A percentile compares a stretch with the other conserved stretches of the same genome.
Evolutionary conservation across 2,797 vertebrate genomes (phyloP).

Genomic region (Enteromius trimaculatus): DNA sequence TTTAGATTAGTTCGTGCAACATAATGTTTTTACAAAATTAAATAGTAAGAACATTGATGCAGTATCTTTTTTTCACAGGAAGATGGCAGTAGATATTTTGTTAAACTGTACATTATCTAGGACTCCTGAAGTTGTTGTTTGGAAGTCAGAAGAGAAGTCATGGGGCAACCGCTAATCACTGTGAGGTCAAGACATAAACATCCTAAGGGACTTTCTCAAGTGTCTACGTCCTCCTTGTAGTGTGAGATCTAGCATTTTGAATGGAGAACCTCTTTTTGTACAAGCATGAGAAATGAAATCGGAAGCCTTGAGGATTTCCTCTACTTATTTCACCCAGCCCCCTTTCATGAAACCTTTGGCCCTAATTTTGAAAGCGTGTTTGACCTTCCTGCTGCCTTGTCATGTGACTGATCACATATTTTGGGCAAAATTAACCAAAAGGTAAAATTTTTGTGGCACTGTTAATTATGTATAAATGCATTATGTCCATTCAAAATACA

Average conservation of each 20-base stretch:
- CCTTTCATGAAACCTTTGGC: slow-evolving; percentile 43
- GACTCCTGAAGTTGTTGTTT: slow-evolving; percentile 32
- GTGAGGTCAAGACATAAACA: slow-evolving; percentile 71
- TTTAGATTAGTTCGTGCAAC: neutral
- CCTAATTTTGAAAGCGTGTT: slow-evolving; percentile 23
- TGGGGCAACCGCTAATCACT: slow-evolving; percentile 65
- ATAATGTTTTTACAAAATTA: neutral
- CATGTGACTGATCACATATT: neutral
- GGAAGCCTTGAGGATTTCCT: slow-evolving; percentile 73
- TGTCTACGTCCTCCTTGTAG: slow-evolving; percentile 63
- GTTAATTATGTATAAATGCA: neutral
- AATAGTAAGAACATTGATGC: neutral
- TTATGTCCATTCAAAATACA: neutral
- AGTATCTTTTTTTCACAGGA: slow-evolving; percentile 56
- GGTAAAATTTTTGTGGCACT: neutral
- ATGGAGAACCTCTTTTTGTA: slow-evolving; percentile 70
- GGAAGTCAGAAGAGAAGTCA: slow-evolving; percentile 65
- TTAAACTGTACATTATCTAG: slow-evolving; percentile 22
- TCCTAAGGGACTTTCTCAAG: slow-evolving; percentile 63
- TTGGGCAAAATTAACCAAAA: neutral
- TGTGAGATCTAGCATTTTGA: slow-evolving; percentile 74
- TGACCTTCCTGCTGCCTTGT: slow-evolving; percentile 8
- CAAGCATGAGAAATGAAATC: slow-evolving; percentile 76
- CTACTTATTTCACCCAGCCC: slow-evolving; percentile 50
- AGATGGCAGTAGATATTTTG: slow-evolving; percentile 74